Conservation (phyloP, 2,888 invertebrate genomes). For the Apantesis nais region DNA sequence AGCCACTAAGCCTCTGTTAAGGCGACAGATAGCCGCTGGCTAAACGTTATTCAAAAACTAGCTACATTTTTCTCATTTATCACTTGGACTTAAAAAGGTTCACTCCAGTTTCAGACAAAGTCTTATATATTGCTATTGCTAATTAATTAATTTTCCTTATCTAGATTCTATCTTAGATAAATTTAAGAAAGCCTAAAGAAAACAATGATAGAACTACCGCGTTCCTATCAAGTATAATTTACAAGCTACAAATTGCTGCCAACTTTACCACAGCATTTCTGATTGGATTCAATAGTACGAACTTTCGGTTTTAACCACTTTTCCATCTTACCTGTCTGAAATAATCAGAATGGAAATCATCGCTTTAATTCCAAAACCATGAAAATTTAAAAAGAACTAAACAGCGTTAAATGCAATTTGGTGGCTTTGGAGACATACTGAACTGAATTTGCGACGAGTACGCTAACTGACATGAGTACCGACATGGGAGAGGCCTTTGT, state of each 20-base stretch:
- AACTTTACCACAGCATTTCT: slow-evolving; percentile 10
- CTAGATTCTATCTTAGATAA: neutral
- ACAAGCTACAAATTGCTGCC: slow-evolving; percentile 10
- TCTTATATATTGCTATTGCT: neutral
- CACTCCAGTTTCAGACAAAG: neutral
- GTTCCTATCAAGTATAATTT: neutral
- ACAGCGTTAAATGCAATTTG: slow-evolving; percentile 20
- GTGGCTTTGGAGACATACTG: slow-evolving; percentile 30
- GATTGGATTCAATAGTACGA: neutral
- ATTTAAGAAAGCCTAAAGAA: neutral
- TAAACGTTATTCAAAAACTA: neutral
- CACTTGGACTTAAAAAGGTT: neutral
- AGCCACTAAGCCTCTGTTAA: neutral
- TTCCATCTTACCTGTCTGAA: slow-evolving; percentile 35
- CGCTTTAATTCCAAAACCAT: slow-evolving; percentile 16
- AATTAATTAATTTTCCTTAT: neutral
- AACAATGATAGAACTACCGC: neutral
- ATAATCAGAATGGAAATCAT: slow-evolving; percentile 39
- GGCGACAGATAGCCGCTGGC: neutral
- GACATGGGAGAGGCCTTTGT: too few relatives aligned
- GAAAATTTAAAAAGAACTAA: slow-evolving; percentile 17
- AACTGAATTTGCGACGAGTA: slow-evolving; percentile 9
- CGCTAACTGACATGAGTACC: neutral
- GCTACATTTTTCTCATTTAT: neutral
- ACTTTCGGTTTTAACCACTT: slow-evolving; percentile 23